These are phyloP conservation scores for Acleris sparsana DNA, from an alignment of 2,888 invertebrate species.

Conservation along the genomic window DNA sequence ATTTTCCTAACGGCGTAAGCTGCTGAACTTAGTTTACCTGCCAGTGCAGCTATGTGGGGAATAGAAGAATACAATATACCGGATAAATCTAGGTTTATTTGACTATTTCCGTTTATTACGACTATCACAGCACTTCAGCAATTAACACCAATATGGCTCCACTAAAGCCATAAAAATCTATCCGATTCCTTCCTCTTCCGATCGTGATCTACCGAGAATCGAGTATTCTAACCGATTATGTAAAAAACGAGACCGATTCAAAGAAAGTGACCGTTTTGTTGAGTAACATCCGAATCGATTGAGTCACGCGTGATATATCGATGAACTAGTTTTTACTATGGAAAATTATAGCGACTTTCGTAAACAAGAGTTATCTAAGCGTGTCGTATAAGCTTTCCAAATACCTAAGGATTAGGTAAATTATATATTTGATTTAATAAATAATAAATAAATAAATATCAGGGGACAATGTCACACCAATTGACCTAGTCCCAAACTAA, in stretches of 20 bases:
- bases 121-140: not conserved
- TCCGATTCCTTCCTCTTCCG: slow-evolving; percentile 31
- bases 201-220: slow-evolving; percentile 37
- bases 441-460: no score
- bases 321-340: slow-evolving; percentile 18
- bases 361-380: slow-evolving; percentile 25
- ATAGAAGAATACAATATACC: no score
- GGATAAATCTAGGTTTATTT: not conserved
- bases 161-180: slow-evolving; percentile 25
- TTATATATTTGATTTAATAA: no score
- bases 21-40: no score
- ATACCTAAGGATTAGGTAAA: not conserved
- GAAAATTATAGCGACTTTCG: slow-evolving; percentile 17
- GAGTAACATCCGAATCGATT: slow-evolving; percentile 35
- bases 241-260: slow-evolving; percentile 36
- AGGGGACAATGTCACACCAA: no score
- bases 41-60: no score
- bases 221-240: slow-evolving; percentile 39
- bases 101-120: not conserved
- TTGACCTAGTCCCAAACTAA: no score
- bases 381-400: slow-evolving; percentile 8
- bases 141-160: slow-evolving; percentile 34
- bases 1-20: no score
- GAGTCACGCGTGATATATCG: slow-evolving; percentile 36
- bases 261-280: slow-evolving; percentile 39